Evolutionary conservation across 2,888 invertebrate species (phyloP), one percentile per base, ranked within the genome.

Genomic region (Dryococelus australis): DNA sequence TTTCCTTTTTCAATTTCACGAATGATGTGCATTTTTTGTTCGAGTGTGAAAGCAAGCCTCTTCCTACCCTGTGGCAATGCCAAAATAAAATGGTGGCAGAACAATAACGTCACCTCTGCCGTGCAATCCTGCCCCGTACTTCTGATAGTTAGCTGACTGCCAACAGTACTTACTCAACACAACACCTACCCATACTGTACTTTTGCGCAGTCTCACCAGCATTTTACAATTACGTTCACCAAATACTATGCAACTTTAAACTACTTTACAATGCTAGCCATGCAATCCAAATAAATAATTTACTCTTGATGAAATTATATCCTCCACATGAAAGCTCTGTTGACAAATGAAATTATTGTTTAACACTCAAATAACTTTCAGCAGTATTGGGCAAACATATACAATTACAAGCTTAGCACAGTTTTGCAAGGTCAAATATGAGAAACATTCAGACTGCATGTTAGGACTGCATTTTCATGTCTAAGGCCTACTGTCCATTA

Each of bases 1-100:
- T 94, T 94, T 90, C 94, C 94, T 90, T 93, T 93, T 91, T 94
- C 94, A 91, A 94, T 94, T 92, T 94, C 93, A 91, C 93, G 93
- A 92, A 94, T 94, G 92, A 94, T 94, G 93, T 94, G 93, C 93
- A 94, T 93, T 93, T 94, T 94, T 93, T 94, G 94, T 93, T 94
- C 94, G 92, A 93, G 93, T 91, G 94, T 94, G 93, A 94, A 94
- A 91, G 94, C 94, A 91, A 94, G 93, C 92, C 94, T 93, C 92
- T 94, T 94, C 91, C 94, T 93, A 92, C 94, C 94, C 94, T 94
- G 93, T 92, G 87, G 87, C 87, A 87, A 83, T 83, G 83, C 83
- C 83, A 83, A 83, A 83, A 83, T 83, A 83, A 83, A 83, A 83
- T 35, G 83, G 83, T 83, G 83, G 83, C 83, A 83, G 43, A 83